Evolutionary conservation across 2,797 vertebrate species (phyloP).

Genomic region (Peromyscus attwateri): DNA sequence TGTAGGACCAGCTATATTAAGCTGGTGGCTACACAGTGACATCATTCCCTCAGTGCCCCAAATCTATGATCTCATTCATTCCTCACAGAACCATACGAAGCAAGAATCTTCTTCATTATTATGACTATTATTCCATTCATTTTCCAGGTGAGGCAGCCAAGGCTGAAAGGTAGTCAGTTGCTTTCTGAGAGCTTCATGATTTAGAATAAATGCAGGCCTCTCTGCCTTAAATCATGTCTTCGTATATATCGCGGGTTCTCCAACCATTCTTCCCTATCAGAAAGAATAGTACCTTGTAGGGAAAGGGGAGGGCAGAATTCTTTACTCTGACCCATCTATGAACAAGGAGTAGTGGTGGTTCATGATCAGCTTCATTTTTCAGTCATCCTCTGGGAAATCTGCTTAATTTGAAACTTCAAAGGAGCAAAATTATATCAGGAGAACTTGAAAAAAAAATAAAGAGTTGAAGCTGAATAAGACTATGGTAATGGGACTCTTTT

Average conservation of each 20-base stretch:
- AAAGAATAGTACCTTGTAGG: background rate
- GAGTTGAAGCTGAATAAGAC: background rate
- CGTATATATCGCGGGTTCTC: background rate
- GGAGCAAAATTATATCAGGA: background rate
- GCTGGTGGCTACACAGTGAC: too few relatives aligned
- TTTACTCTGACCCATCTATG: background rate
- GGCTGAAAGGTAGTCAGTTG: background rate
- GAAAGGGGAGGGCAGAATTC: background rate
- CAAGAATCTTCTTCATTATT: background rate
- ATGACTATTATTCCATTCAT: background rate
- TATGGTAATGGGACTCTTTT: background rate
- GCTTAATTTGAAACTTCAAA: background rate
- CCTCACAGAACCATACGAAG: background rate
- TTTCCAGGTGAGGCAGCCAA: background rate
- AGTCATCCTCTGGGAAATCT: background rate
- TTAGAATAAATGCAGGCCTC: background rate
- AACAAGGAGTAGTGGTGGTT: background rate
- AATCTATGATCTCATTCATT: background rate
- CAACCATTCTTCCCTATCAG: background rate
- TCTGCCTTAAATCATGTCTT: background rate
- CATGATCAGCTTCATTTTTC: background rate
- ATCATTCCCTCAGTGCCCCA: background rate
- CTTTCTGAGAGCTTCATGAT: background rate
- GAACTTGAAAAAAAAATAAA: background rate
- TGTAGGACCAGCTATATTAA: background rate